Base-by-base conservation (phyloP, 1,140 invertebrate species). In the Neelides sp. region DNA sequence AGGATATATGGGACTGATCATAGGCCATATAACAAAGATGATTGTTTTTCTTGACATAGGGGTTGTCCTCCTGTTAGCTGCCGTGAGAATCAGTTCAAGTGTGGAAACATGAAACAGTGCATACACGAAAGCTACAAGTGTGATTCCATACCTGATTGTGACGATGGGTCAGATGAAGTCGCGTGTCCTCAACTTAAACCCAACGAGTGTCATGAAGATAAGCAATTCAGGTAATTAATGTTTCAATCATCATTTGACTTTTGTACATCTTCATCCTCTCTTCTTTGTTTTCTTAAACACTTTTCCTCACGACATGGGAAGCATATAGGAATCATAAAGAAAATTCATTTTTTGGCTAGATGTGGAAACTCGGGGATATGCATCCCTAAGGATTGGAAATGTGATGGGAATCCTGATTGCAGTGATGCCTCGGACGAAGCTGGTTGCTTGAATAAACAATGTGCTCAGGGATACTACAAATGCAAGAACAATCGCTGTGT, bases 31-130 rank as follows among this genome's bases (percentile, higher is more conserved):
- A n/a, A n/a, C n/a, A n/a, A n/a, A n/a, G n/a, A n/a, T n/a, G n/a
- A n/a, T n/a, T n/a, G n/a, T n/a, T n/a, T n/a, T n/a, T n/a, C n/a
- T n/a, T n/a, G n/a, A n/a, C n/a, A n/a, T n/a, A n/a, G n/a, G 64
- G 85, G 91, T 57, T 98, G 94, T 70, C 93, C 94, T 3, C 89
- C 92, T 0, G 83, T 95, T 0, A 86, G 84, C 1, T 98, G 94
- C 68, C 77, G 89, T 19, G 77, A 84, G n/a, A 81, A 78, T 41
- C 89, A 96, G 62, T 97, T 96, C 64, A 87, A 91, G 59, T 97
- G 93, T 66, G 79, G 82, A 0, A 89, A 90, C 67, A 72, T 83
- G 19, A 79, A 87, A 56, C 90, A 94, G 67, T 97, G 93, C 62
- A 83, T 96, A 17, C 82, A 90, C 61, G 85, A 90, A 61, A 85